These are phyloP conservation scores for Elegia similella DNA, from an alignment of 2,888 invertebrate genomes.

Conservation along the genomic window DNA sequence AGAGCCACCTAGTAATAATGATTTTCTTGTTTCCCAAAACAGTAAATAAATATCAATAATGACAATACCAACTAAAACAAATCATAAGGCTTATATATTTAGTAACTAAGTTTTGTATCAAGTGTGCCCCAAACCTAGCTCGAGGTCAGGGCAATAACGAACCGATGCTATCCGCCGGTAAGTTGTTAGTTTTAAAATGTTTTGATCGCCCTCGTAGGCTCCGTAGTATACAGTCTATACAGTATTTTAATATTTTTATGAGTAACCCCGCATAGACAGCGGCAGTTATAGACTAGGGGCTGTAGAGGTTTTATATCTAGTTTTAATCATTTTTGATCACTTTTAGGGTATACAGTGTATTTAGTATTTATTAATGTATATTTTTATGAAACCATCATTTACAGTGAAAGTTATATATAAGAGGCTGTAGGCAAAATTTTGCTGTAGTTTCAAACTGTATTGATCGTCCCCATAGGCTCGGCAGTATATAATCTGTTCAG, in stretches of 20 bases:
- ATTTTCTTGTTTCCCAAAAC: too few relatives aligned
- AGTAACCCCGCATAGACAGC: background rate
- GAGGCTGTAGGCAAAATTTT: too few relatives aligned
- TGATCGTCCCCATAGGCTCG: slow-evolving; percentile 26
- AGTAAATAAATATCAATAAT: too few relatives aligned
- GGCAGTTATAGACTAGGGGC: background rate
- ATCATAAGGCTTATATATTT: too few relatives aligned
- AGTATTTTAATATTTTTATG: slow-evolving; percentile 29
- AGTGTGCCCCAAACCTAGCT: slow-evolving; percentile 34
- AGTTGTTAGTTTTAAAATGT: slow-evolving; percentile 50
- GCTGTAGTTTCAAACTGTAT: slow-evolving; percentile 40
- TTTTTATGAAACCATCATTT: too few relatives aligned
- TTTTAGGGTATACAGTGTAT: too few relatives aligned
- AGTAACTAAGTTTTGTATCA: background rate
- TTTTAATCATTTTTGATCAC: background rate
- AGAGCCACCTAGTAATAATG: too few relatives aligned
- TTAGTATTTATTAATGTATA: too few relatives aligned
- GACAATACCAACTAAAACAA: too few relatives aligned
- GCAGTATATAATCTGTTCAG: slow-evolving; percentile 6
- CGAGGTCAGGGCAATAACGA: slow-evolving; percentile 55
- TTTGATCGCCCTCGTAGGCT: slow-evolving; percentile 27
- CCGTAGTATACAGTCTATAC: slow-evolving; percentile 4
- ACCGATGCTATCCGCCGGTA: slow-evolving; percentile 45
- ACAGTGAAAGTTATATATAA: too few relatives aligned
- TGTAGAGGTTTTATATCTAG: background rate